These are phyloP conservation scores for Drosophila fungiperda DNA, from an alignment of 2,888 invertebrate species.

Conservation along the genomic window DNA sequence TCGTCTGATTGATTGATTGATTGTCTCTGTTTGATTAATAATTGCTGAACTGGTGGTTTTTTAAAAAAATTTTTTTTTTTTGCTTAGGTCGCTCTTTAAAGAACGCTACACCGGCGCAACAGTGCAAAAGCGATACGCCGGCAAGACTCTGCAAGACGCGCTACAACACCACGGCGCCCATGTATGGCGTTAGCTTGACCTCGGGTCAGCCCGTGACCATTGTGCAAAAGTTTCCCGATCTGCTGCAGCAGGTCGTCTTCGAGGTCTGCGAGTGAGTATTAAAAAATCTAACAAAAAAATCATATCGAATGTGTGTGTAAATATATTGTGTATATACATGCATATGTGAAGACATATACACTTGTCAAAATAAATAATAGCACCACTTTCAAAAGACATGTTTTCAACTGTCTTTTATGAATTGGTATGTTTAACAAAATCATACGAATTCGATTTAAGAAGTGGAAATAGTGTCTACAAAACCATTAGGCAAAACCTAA, in stretches of 20 bases:
- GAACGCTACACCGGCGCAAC: slow-evolving; percentile 76
- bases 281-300: neutral
- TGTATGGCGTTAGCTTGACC: slow-evolving; percentile 97
- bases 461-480: neutral
- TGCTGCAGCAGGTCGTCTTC: slow-evolving; percentile 96
- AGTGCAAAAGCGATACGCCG: slow-evolving; percentile 88
- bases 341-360: neutral
- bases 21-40: slow-evolving; percentile 3
- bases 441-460: neutral
- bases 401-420: neutral
- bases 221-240: slow-evolving; percentile 96
- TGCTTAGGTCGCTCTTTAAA: slow-evolving; percentile 84
- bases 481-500: neutral
- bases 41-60: neutral
- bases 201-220: slow-evolving; percentile 97
- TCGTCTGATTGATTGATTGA: slow-evolving; percentile 37
- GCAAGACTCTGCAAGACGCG: slow-evolving; percentile 93
- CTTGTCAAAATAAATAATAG: neutral
- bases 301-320: neutral
- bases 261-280: slow-evolving; percentile 95
- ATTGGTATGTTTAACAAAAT: neutral
- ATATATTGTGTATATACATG: neutral
- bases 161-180: slow-evolving; percentile 96
- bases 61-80: neutral
- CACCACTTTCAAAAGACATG: neutral